phyloP scores from a whole-genome alignment of 2,888 invertebrate species.

The Lutraria lutraria region DNA sequence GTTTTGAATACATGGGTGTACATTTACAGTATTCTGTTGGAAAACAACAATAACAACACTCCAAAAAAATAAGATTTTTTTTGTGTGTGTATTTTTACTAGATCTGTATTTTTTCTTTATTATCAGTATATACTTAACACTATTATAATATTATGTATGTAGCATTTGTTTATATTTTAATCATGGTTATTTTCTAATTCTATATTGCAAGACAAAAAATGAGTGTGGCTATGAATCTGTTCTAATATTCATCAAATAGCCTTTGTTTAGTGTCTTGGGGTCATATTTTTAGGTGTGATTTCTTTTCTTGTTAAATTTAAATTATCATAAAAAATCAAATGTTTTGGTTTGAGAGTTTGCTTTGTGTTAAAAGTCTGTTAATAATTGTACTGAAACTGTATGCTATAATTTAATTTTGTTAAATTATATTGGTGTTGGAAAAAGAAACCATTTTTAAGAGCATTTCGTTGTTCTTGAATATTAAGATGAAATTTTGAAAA shows the following conservation, averaged over 20 bases:
- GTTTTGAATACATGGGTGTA: no score
- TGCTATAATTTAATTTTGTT: no score
- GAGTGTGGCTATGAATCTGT: not conserved
- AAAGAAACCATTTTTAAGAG: no score
- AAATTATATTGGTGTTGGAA: no score
- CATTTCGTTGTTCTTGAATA: no score
- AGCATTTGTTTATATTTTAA: not conserved
- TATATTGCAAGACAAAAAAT: not conserved
- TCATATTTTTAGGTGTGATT: no score
- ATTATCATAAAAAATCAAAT: not conserved
- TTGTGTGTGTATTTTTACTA: not conserved
- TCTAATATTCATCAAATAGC: not conserved
- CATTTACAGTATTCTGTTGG: constrained; percentile 1
- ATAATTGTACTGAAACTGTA: no score
- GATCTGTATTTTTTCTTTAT: constrained; percentile 14
- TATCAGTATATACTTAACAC: not conserved
- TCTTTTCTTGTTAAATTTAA: not conserved
- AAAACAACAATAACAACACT: no score
- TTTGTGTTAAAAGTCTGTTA: not conserved
- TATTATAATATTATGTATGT: not conserved
- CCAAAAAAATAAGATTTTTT: no score
- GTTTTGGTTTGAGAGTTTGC: not conserved
- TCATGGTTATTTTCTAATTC: constrained; percentile 8
- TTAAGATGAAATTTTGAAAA: no score
- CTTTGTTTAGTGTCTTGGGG: not conserved